These are phyloP conservation scores for Aphidius colemani DNA, from an alignment of 2,888 invertebrate genomes.

Conservation along the genomic window DNA sequence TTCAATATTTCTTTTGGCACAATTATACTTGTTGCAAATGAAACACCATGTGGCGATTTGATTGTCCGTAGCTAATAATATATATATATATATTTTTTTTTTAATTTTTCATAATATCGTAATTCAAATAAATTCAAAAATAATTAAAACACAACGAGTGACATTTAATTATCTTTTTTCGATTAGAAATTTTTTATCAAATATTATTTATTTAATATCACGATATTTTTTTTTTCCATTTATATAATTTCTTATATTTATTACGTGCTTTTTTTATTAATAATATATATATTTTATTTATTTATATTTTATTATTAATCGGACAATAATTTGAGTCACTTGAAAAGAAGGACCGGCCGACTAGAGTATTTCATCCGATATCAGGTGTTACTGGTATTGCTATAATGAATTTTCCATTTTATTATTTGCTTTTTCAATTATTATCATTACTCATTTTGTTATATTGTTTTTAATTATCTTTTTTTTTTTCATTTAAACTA, in stretches of 20 bases:
- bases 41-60: slow-evolving; percentile 51
- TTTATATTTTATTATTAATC: slow-evolving; percentile 12
- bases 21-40: slow-evolving; percentile 51
- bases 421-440: neutral
- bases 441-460: slow-evolving; percentile 29
- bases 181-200: slow-evolving; percentile 7
- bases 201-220: slow-evolving; percentile 8
- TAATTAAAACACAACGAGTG: neutral
- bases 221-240: slow-evolving; percentile 9
- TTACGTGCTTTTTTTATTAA: slow-evolving; percentile 13
- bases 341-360: slow-evolving; percentile 38
- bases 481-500: slow-evolving; percentile 3
- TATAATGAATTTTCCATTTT: slow-evolving; percentile 39
- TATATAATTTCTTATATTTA: slow-evolving; percentile 12
- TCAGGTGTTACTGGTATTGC: slow-evolving; percentile 51
- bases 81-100: slow-evolving; percentile 26
- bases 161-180: neutral
- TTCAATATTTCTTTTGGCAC: slow-evolving; percentile 45
- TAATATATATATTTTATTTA: slow-evolving; percentile 10
- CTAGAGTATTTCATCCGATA: slow-evolving; percentile 52
- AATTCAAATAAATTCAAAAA: neutral
- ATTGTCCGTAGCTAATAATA: slow-evolving; percentile 54
- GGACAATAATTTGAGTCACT: slow-evolving; percentile 18
- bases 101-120: slow-evolving; percentile 21
- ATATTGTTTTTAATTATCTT: slow-evolving; percentile 15